These are phyloP conservation scores for Hemibagrus guttatus DNA, from an alignment of 2,797 vertebrate genomes.

Conservation along the genomic window DNA sequence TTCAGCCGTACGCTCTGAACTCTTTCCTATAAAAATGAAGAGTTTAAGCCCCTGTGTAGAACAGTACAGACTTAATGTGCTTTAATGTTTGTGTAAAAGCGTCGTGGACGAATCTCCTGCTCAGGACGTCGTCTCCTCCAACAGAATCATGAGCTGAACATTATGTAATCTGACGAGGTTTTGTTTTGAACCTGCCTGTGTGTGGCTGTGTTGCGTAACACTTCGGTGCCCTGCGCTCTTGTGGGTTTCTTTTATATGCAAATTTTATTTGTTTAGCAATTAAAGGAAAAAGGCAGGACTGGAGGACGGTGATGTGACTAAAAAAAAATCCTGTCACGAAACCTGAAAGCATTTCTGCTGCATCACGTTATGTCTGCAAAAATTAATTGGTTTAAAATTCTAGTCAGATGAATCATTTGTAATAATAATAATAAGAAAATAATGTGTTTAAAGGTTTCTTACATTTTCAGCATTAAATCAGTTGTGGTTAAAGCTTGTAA, in stretches of 20 bases:
- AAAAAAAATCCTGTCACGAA: neutral
- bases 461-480: neutral
- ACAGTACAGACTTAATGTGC: neutral
- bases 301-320: neutral
- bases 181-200: conserved; percentile 1
- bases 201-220: neutral
- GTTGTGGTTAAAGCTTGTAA: neutral
- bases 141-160: neutral
- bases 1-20: neutral
- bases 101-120: neutral
- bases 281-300: too few species aligned
- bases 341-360: neutral
- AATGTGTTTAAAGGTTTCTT: neutral
- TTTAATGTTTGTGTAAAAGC: neutral
- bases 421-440: neutral
- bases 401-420: neutral
- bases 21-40: neutral
- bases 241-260: neutral
- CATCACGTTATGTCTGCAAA: neutral
- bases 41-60: too few species aligned
- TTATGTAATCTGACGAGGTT: neutral
- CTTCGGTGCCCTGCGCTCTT: neutral
- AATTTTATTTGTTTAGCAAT: neutral
- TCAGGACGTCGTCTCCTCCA: neutral
- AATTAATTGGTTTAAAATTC: neutral